phyloP scores from a whole-genome alignment of 2,888 invertebrate genomes.

The Himalopsyche tibetana region DNA sequence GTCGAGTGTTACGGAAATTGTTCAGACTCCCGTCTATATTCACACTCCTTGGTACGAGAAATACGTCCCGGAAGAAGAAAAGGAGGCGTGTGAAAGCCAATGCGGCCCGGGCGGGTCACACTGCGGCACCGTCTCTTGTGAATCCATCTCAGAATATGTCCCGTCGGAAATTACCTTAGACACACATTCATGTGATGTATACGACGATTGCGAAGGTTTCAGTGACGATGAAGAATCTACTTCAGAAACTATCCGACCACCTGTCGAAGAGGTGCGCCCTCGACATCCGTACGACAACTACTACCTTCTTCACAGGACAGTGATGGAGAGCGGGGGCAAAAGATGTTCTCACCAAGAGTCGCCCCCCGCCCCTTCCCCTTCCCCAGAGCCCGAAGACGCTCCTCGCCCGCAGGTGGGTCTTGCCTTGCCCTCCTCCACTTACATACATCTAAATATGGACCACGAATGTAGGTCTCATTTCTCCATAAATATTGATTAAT shows the following conservation, averaged over 20 bases:
- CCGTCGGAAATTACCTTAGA: not conserved
- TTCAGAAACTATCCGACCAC: not conserved
- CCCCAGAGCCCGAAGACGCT: constrained; percentile 65
- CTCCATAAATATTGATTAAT: not conserved
- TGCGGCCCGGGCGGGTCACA: constrained; percentile 59
- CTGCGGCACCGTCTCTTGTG: constrained; percentile 52
- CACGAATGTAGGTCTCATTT: not conserved
- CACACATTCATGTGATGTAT: not conserved
- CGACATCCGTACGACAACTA: constrained; percentile 76
- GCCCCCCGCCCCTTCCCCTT: constrained; percentile 70
- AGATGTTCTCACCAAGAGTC: constrained; percentile 74
- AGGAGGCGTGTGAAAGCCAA: constrained; percentile 18
- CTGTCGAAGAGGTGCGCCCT: constrained; percentile 71
- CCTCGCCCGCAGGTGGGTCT: constrained; percentile 63
- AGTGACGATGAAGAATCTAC: constrained; percentile 44
- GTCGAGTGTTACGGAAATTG: not conserved
- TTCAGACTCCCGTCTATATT: constrained; percentile 4
- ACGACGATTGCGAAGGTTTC: not conserved
- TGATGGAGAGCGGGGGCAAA: constrained; percentile 73
- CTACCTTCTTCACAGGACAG: constrained; percentile 73
- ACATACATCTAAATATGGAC: not conserved
- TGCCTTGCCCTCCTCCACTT: constrained; percentile 62
- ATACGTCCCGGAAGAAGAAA: constrained; percentile 54
- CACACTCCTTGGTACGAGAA: constrained; percentile 61
- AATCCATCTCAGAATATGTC: not conserved